Evolutionary conservation across 2,888 invertebrate species (phyloP).

Genomic region (Troilus luridus): DNA sequence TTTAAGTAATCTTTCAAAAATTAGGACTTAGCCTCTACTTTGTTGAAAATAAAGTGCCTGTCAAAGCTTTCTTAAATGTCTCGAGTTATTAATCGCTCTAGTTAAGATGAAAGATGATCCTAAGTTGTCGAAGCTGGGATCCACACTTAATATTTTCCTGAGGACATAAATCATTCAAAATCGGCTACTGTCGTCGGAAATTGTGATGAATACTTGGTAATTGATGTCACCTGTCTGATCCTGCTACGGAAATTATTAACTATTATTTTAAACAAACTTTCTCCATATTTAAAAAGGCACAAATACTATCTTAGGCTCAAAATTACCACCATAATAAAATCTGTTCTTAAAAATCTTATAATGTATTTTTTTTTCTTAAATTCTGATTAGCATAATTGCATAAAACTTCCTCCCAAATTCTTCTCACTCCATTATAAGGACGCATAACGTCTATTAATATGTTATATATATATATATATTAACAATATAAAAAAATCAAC

Average conservation of each 20-base stretch:
- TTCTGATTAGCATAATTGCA: too few species aligned
- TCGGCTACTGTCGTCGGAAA: not conserved
- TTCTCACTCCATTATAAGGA: too few species aligned
- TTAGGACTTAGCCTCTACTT: not conserved
- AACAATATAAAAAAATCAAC: too few species aligned
- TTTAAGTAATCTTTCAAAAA: not conserved
- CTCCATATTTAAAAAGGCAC: too few species aligned
- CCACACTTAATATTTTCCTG: constrained; percentile 27
- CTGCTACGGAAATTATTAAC: not conserved
- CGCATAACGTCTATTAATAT: too few species aligned
- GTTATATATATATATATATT: too few species aligned
- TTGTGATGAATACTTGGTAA: not conserved
- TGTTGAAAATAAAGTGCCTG: not conserved
- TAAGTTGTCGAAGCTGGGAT: constrained; percentile 28
- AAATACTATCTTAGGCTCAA: too few species aligned
- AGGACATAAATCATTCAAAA: constrained; percentile 44
- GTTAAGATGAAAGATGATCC: not conserved
- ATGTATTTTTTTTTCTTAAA: too few species aligned
- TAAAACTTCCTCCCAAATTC: too few species aligned
- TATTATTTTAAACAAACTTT: too few species aligned
- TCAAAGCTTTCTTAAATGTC: not conserved
- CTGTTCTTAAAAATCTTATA: too few species aligned
- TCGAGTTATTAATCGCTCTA: not conserved
- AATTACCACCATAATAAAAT: too few species aligned
- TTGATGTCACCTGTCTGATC: not conserved